phyloP scores from a whole-genome alignment of 1,140 invertebrate genomes.

The Trichonephila clavipes region DNA sequence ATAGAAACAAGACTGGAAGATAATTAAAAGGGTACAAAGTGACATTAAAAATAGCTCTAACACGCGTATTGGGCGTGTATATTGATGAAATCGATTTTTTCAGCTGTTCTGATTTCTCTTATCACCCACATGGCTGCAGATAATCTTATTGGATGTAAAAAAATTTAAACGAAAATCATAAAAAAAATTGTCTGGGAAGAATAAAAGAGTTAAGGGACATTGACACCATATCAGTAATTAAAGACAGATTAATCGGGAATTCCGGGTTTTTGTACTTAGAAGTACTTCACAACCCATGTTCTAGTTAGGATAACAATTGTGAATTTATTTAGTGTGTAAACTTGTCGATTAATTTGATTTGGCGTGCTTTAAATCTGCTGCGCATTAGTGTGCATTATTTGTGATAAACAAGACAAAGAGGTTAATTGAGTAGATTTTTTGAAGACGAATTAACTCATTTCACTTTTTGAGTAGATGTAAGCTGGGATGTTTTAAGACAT shows the following conservation, averaged over 20 bases:
- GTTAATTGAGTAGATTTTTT: too few species aligned
- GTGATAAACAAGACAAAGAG: too few species aligned
- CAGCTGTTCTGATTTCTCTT: background rate
- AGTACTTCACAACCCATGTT: background rate
- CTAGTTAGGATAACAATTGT: background rate
- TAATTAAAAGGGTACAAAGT: background rate
- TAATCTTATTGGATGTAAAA: slow-evolving; percentile 8
- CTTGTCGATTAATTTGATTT: background rate
- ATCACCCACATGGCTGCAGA: background rate
- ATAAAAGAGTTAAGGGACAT: slow-evolving; percentile 13
- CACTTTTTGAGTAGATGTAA: too few species aligned
- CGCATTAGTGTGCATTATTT: too few species aligned
- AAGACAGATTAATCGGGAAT: background rate
- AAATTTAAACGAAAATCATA: background rate
- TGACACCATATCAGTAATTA: slow-evolving; percentile 40
- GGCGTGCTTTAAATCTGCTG: too few species aligned
- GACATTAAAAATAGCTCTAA: background rate
- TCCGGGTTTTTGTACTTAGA: slow-evolving; percentile 36
- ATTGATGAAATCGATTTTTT: background rate
- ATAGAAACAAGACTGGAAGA: background rate
- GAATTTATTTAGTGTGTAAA: background rate
- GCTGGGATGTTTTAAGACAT: too few species aligned
- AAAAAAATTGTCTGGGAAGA: slow-evolving; percentile 11
- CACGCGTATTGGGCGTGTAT: slow-evolving; percentile 6
- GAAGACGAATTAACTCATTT: too few species aligned